Conservation (phyloP, 2,888 invertebrate species). For the Acrobasis consociella region DNA sequence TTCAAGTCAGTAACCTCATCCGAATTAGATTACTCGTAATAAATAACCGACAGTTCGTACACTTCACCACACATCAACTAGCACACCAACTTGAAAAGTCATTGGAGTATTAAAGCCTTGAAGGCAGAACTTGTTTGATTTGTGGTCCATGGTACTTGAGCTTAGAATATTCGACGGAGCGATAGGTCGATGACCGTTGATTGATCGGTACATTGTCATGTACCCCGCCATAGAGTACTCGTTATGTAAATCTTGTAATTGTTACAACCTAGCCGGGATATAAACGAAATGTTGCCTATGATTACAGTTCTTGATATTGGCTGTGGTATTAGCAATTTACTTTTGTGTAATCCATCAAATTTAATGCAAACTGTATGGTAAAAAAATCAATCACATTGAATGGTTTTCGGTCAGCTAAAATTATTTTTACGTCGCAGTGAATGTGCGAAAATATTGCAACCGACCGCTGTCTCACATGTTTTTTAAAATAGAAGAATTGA, state of each 20-base stretch:
- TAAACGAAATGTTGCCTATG: neutral
- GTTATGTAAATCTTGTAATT: constrained; percentile 8
- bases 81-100: neutral
- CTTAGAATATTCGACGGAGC: constrained; percentile 19
- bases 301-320: neutral
- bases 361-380: neutral
- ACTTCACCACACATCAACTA: neutral
- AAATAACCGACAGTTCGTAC: constrained; percentile 29
- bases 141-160: neutral
- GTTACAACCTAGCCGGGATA: neutral
- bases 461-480: too few relatives aligned
- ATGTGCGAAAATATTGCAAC: too few relatives aligned
- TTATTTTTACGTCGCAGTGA: too few relatives aligned
- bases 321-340: neutral
- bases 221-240: constrained; percentile 2
- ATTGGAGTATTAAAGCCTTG: neutral
- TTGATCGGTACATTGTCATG: constrained; percentile 17
- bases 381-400: too few relatives aligned
- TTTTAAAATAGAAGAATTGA: too few relatives aligned
- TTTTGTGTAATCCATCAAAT: neutral
- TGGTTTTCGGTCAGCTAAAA: too few relatives aligned
- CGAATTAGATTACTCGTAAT: constrained; percentile 31
- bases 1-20: constrained; percentile 29
- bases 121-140: neutral
- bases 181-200: constrained; percentile 23